phyloP scores from a whole-genome alignment of 1,140 invertebrate species.

The Gonioctena quinquepunctata region DNA sequence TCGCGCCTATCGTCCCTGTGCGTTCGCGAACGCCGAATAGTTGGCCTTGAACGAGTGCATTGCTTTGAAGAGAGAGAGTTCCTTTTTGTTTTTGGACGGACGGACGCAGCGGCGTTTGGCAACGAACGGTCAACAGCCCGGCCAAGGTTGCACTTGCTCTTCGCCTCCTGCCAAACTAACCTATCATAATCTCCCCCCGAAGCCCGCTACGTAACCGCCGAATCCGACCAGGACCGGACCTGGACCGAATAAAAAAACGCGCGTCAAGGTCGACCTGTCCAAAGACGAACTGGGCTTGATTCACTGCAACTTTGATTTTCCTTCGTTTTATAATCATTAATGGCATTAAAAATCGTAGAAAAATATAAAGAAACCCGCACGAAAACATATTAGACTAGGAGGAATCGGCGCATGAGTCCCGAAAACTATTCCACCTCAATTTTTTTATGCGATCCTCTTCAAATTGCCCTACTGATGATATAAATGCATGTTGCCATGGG shows the following conservation, averaged over 20 bases:
- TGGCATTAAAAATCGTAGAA: too few relatives aligned
- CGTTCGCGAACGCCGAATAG: conserved; percentile 47
- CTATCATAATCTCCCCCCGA: conserved; percentile 55
- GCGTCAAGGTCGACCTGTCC: neutral
- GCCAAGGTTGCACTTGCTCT: conserved; percentile 47
- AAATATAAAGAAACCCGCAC: too few relatives aligned
- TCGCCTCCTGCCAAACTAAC: conserved; percentile 41
- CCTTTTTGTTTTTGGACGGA: conserved; percentile 54
- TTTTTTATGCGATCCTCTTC: too few relatives aligned
- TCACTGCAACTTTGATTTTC: too few relatives aligned
- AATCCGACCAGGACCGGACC: conserved; percentile 22
- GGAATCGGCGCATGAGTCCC: too few relatives aligned
- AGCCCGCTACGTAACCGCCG: conserved; percentile 40
- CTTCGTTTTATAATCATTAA: too few relatives aligned
- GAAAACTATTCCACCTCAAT: too few relatives aligned
- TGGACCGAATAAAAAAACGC: neutral
- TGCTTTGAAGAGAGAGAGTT: conserved; percentile 42
- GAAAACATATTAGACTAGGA: too few relatives aligned
- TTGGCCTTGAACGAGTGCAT: conserved; percentile 56
- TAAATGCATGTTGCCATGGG: too few relatives aligned
- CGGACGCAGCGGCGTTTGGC: conserved; percentile 45
- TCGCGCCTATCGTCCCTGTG: conserved; percentile 28
- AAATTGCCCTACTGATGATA: too few relatives aligned
- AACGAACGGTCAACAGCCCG: conserved; percentile 54
- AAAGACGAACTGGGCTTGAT: too few relatives aligned